These are phyloP conservation scores for Physocephala rufipes DNA, from an alignment of 2,888 invertebrate species.

Conservation along the genomic window DNA sequence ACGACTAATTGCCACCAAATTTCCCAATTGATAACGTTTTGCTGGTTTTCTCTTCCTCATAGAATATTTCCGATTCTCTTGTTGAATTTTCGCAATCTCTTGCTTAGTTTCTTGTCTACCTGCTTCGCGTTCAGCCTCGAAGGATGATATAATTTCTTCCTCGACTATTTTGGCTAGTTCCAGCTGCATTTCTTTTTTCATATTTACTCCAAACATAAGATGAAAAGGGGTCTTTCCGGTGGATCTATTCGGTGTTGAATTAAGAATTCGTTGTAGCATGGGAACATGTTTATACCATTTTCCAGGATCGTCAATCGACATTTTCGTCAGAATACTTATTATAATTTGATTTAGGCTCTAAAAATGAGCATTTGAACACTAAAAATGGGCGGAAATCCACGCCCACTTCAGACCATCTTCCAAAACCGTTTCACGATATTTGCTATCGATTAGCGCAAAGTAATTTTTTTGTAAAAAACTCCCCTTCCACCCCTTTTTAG, in stretches of 20 bases:
- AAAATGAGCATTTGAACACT: too few species aligned
- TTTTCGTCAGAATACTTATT: background rate
- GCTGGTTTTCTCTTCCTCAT: background rate
- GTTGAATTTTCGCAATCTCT: background rate
- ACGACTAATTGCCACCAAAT: background rate
- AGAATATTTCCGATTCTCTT: background rate
- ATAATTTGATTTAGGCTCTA: background rate
- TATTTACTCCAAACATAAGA: too few species aligned
- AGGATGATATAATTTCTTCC: background rate
- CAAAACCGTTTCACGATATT: too few species aligned
- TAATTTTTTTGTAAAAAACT: too few species aligned
- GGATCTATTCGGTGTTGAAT: background rate
- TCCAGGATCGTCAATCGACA: background rate
- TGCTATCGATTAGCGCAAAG: too few species aligned
- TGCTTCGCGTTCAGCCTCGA: too few species aligned
- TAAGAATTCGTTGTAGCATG: background rate
- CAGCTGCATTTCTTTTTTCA: too few species aligned
- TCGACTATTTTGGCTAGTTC: background rate
- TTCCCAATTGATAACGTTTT: background rate
- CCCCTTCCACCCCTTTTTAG: too few species aligned
- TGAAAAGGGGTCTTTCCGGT: background rate
- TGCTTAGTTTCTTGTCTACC: too few species aligned
- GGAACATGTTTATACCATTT: conserved; percentile 3
- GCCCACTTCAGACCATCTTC: too few species aligned
- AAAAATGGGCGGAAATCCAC: too few species aligned